Conservation (phyloP, 2,797 vertebrate genomes). For the Pantherophis vulpinus region DNA sequence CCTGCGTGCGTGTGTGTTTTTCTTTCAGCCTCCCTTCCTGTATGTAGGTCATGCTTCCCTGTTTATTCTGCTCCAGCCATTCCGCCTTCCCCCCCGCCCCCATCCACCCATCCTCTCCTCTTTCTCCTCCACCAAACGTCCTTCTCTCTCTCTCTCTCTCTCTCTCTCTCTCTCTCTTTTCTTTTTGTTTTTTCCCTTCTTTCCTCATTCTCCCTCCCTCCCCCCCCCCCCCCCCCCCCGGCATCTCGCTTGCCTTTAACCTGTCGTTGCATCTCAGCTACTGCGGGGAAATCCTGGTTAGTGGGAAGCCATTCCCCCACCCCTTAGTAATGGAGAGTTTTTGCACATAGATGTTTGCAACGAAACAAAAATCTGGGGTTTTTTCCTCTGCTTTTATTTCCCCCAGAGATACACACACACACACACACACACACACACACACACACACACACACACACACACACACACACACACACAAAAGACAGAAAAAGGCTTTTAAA, state of each 20-base stretch:
- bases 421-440: too few species aligned
- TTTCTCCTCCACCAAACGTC: background rate
- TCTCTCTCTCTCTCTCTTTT: too few species aligned
- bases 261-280: too few species aligned
- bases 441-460: background rate
- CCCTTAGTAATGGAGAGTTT: too few species aligned
- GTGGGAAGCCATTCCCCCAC: too few species aligned
- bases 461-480: background rate
- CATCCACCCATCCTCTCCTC: background rate
- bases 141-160: background rate
- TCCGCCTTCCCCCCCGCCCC: background rate
- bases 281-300: too few species aligned
- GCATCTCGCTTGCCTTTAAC: too few species aligned
- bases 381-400: background rate
- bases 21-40: conserved; percentile 33
- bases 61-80: conserved; percentile 35
- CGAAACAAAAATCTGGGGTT: too few species aligned
- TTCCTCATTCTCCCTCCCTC: too few species aligned
- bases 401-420: background rate
- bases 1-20: background rate
- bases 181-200: too few species aligned
- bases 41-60: conserved; percentile 71
- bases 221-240: rapidly evolving
- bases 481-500: background rate
- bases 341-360: too few species aligned